A percentile compares a stretch with the other conserved stretches of the same genome.
phyloP scores from a whole-genome alignment of 2,797 vertebrate genomes.

The Pagetopsis macropterus region DNA sequence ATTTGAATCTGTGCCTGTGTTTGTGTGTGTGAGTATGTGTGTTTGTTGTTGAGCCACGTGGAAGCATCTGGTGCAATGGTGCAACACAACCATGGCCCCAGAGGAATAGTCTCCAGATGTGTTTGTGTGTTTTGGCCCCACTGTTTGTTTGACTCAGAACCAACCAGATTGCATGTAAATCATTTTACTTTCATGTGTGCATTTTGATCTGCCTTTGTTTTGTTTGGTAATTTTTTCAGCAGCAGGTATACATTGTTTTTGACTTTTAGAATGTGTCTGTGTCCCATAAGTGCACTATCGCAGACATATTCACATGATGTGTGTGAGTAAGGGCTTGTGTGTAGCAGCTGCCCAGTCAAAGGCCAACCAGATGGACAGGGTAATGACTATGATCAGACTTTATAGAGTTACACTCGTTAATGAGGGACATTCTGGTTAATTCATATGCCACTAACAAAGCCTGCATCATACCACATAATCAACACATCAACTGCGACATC shows the following conservation, averaged over 20 bases:
- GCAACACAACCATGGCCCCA: conserved; percentile 56
- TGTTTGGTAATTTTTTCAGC: conserved; percentile 33
- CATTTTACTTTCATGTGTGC: conserved; percentile 36
- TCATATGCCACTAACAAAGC: conserved; percentile 76
- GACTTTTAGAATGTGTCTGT: conserved; percentile 5
- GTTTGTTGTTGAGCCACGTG: conserved; percentile 66
- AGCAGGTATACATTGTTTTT: conserved; percentile 13
- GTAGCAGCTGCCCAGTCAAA: conserved; percentile 60
- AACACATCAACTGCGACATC: conserved; percentile 73
- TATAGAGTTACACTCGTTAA: conserved; percentile 77
- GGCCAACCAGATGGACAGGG: conserved; percentile 78
- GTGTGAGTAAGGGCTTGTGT: conserved; percentile 32
- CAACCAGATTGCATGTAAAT: conserved; percentile 49
- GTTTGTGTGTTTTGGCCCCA: conserved; percentile 71
- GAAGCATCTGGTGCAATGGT: conserved; percentile 76
- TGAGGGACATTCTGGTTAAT: conserved; percentile 75
- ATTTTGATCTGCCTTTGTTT: conserved; percentile 13
- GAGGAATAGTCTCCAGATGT: conserved; percentile 77
- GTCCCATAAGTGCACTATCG: conserved; percentile 2
- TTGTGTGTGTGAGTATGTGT: conserved; percentile 27
- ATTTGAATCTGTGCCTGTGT: not conserved
- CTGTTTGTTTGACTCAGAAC: conserved; percentile 55
- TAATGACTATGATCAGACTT: conserved; percentile 79
- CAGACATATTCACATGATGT: conserved; percentile 21
- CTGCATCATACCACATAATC: conserved; percentile 73